Evolutionary conservation across 2,797 vertebrate genomes (phyloP).

Genomic region (Orestias chungarensis): DNA sequence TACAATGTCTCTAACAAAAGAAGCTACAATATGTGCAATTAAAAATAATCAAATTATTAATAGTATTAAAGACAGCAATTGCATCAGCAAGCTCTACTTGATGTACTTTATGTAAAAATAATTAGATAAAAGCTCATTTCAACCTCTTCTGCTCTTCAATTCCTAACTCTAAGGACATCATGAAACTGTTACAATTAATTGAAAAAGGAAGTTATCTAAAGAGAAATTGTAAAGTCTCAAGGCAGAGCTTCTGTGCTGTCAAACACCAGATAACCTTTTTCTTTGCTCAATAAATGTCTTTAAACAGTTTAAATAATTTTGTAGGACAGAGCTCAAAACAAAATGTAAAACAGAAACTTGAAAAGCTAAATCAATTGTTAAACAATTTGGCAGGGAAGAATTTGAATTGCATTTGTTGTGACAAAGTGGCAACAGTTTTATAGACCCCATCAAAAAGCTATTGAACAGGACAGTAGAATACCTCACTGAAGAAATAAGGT

Average conservation of each 20-base stretch:
- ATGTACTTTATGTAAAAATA: neutral
- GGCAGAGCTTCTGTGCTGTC: neutral
- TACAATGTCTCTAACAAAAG: slow-evolving; percentile 27
- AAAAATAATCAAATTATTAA: slow-evolving; percentile 39
- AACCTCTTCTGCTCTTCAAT: neutral
- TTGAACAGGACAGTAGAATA: neutral
- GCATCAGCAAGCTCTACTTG: neutral
- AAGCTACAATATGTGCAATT: slow-evolving; percentile 40
- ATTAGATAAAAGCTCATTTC: neutral
- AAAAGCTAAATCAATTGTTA: neutral
- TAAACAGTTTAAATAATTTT: neutral
- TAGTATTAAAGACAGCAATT: slow-evolving; percentile 15
- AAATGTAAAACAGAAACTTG: neutral
- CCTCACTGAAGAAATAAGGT: neutral
- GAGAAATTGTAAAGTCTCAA: neutral
- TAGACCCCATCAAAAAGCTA: neutral
- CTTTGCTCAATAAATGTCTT: neutral
- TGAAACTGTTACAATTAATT: neutral
- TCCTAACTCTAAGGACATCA: neutral
- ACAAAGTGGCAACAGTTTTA: neutral
- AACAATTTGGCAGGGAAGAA: neutral
- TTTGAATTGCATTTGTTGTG: neutral
- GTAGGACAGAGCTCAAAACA: neutral
- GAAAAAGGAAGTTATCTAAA: neutral
- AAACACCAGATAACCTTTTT: neutral